Percentiles rank a stretch among this genome's conserved stretches.
phyloP scores from a whole-genome alignment of 2,888 invertebrate genomes.

The Fabriciana adippe region DNA sequence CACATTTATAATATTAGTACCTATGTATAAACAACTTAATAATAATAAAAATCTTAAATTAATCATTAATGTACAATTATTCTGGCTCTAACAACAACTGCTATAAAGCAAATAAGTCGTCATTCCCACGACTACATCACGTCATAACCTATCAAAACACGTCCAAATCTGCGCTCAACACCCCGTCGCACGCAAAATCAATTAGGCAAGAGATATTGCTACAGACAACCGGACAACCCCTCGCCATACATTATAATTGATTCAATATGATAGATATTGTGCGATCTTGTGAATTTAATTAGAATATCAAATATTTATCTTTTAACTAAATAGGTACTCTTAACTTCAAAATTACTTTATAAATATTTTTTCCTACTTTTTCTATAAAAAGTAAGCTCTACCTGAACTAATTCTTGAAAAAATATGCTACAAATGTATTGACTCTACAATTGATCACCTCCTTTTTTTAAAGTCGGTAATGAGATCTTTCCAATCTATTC shows the following conservation, averaged over 20 bases:
- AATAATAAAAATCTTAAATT: conserved; percentile 1
- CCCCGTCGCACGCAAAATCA: conserved; percentile 62
- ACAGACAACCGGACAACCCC: conserved; percentile 45
- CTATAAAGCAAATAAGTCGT: conserved; percentile 30
- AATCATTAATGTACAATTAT: neutral
- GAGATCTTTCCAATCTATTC: too few relatives aligned
- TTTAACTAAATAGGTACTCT: too few relatives aligned
- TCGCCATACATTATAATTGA: conserved; percentile 14
- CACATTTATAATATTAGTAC: too few relatives aligned
- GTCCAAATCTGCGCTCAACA: conserved; percentile 55
- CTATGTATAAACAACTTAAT: too few relatives aligned
- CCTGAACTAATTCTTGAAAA: too few relatives aligned
- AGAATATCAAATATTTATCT: too few relatives aligned
- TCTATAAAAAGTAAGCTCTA: too few relatives aligned
- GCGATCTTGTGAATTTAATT: neutral
- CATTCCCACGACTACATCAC: conserved; percentile 57
- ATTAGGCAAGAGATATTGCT: conserved; percentile 61
- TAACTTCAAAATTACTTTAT: too few relatives aligned
- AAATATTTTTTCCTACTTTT: too few relatives aligned
- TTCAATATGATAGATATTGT: conserved; percentile 7
- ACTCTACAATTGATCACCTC: too few relatives aligned
- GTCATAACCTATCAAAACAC: conserved; percentile 65
- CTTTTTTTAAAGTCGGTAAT: too few relatives aligned
- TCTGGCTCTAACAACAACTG: neutral
- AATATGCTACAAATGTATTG: too few relatives aligned